Evolutionary conservation across 2,888 invertebrate species (phyloP).

Genomic region (Macrophya alboannulata): DNA sequence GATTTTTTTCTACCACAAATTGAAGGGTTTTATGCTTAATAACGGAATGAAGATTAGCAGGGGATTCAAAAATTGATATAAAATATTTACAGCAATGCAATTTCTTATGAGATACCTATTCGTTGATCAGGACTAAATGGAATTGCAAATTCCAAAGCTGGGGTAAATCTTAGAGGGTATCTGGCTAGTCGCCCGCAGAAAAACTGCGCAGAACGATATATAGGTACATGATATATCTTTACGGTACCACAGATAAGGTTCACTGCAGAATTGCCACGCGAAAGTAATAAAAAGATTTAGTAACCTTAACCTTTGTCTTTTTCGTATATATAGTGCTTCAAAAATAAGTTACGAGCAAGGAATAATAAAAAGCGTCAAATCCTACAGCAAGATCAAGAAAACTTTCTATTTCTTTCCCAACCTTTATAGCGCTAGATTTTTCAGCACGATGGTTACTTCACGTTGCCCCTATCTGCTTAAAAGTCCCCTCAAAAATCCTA

Average conservation of each 20-base stretch:
- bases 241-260: constrained; percentile 35
- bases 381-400: neutral
- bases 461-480: neutral
- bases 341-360: constrained; percentile 21
- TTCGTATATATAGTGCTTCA: neutral
- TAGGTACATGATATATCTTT: neutral
- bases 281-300: constrained; percentile 36
- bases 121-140: neutral
- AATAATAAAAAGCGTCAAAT: neutral
- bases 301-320: constrained; percentile 36
- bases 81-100: neutral
- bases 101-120: neutral
- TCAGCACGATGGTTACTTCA: neutral
- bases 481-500: neutral
- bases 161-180: constrained; percentile 61
- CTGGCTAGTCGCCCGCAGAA: constrained; percentile 45
- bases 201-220: constrained; percentile 4
- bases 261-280: constrained; percentile 4
- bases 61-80: neutral
- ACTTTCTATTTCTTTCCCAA: neutral
- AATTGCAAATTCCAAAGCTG: constrained; percentile 56
- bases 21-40: neutral
- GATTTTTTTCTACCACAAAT: neutral
- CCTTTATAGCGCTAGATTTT: no score
- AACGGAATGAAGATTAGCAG: neutral